Evolutionary conservation across 2,113 vertebrate genomes (phyloP), one percentile per base, ranked within the genome.

Genomic region (Corythaixoides concolor): DNA sequence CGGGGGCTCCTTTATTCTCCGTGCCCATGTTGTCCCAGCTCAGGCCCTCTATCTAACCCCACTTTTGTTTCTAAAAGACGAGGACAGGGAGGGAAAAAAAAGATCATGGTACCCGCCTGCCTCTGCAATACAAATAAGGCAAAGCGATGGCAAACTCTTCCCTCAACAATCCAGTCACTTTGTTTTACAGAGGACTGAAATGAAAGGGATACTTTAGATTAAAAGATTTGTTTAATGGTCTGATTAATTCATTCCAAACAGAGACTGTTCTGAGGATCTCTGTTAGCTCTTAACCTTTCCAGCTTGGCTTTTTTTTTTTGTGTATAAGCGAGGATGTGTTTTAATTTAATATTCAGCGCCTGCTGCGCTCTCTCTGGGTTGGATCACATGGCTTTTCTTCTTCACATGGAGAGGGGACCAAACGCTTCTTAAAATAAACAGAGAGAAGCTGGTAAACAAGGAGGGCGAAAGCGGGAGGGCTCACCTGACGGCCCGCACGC

Each of bases 181-280:
- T 97, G 95, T 97, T 98, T 98, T 95, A 97, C 88, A 33, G 92
- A 93, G 88, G 72, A 88, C 63, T 80, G 85, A 98, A 97, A 98
- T 98, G 97, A 98, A 98, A 98, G 96, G 95, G 97, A 97, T 97
- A 96, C 95, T 97, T 97, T 89, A 97, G 97, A 98, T 98, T 95
- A 98, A 97, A 98, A 98, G 98, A 98, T 97, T 95, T 98, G 95
- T 96, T 98, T 98, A 98, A 98, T 97, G 96, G 97, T 95, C 97
- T 97, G 97, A 98, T 98, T 98, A 98, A 98, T 98, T 97, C 97
- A 98, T 97, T 97, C 96, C 97, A 97, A 96, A 98, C 95, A 78
- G 72, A 97, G 94, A 92, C 64, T 97, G 90, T 94, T 97, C 96
- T 95, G 80, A 85, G 91, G 89, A 97, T 96, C 93, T 96, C 90